Percentiles rank a stretch among this genome's conserved stretches.
Conservation (phyloP, 2,113 vertebrate species). For the Aviceda subcristata region DNA sequence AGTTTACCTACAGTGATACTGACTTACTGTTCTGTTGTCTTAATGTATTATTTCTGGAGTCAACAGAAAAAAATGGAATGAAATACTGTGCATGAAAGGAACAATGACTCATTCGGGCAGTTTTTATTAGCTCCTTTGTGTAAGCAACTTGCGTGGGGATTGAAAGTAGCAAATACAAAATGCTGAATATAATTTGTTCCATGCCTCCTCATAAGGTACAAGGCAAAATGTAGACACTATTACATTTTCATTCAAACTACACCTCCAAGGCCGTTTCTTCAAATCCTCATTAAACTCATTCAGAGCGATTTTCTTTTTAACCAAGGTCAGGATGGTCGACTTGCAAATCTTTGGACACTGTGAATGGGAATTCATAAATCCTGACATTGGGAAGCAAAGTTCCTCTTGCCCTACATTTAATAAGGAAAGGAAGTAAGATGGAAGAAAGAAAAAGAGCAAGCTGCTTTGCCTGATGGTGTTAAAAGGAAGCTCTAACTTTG, state of each 20-base stretch:
- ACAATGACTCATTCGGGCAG: neutral
- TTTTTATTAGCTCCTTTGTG: neutral
- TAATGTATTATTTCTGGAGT: neutral
- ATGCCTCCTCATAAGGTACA: neutral
- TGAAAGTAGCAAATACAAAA: neutral
- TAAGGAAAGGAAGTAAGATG: neutral
- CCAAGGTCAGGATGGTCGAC: neutral
- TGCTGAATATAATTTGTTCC: neutral
- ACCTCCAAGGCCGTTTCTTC: conserved; percentile 9
- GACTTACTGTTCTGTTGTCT: neutral
- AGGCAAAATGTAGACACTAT: neutral
- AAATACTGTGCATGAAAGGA: neutral
- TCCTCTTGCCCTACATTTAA: conserved; percentile 9
- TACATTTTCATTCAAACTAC: conserved; percentile 23
- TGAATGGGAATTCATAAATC: conserved; percentile 43
- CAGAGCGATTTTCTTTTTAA: neutral
- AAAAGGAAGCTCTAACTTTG: neutral
- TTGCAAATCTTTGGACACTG: neutral
- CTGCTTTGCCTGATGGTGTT: neutral
- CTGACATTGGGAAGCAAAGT: conserved; percentile 14
- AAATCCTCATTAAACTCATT: conserved; percentile 31
- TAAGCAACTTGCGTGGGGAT: neutral
- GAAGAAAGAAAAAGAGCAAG: neutral
- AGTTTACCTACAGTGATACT: neutral
- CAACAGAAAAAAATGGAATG: neutral